These are phyloP conservation scores for Epinephelus cyanopodus DNA, from an alignment of 2,113 vertebrate species.

Conservation along the genomic window DNA sequence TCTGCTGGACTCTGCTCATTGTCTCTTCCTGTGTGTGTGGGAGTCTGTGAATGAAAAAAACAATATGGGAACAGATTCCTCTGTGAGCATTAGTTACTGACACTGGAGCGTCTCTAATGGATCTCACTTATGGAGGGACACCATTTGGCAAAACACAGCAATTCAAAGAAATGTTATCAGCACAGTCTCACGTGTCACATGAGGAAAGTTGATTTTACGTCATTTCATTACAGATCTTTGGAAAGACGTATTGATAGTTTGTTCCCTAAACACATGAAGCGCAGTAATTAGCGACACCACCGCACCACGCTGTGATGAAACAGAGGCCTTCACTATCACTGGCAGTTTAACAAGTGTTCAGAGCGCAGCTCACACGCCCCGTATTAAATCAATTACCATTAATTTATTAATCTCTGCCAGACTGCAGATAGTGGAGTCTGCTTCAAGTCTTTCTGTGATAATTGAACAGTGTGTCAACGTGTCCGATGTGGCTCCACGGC, in stretches of 20 bases:
- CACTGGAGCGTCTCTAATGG: neutral
- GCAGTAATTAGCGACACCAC: slow-evolving; percentile 9
- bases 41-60: slow-evolving; percentile 14
- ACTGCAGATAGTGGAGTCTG: slow-evolving; percentile 35
- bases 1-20: slow-evolving; percentile 4
- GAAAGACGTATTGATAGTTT: neutral
- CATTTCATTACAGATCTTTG: neutral
- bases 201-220: neutral
- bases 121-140: neutral
- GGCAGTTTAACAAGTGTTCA: slow-evolving; percentile 34
- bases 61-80: slow-evolving; percentile 5
- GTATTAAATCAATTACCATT: slow-evolving; percentile 44
- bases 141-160: neutral
- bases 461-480: neutral
- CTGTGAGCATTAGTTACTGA: slow-evolving; percentile 19
- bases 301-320: neutral
- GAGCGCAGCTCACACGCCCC: slow-evolving; percentile 9
- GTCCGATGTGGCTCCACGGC: neutral
- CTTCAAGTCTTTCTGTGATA: slow-evolving; percentile 31
- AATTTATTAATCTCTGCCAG: slow-evolving; percentile 53
- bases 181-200: neutral
- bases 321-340: neutral
- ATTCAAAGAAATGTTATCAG: neutral
- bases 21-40: slow-evolving; percentile 25
- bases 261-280: neutral